These are phyloP conservation scores for Pogonocichla stellata DNA, from an alignment of 2,113 vertebrate genomes.

Conservation along the genomic window DNA sequence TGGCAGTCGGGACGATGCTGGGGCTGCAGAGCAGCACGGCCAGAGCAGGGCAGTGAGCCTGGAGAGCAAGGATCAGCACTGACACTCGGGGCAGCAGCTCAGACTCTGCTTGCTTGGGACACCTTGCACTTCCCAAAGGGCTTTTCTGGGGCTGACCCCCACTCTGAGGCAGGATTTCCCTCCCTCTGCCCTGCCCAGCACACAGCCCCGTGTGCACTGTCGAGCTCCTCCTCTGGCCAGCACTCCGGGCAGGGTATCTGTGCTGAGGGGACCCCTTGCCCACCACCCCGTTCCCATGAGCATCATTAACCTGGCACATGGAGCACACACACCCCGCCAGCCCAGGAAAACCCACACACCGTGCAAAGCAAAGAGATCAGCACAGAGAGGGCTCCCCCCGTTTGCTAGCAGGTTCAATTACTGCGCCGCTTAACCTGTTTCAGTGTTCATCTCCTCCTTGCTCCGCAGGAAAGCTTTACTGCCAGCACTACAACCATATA, in stretches of 20 bases:
- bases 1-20: neutral
- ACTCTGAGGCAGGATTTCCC: neutral
- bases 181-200: neutral
- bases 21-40: neutral
- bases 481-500: neutral
- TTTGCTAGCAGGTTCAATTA: constrained; percentile 19
- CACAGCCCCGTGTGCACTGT: neutral
- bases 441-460: constrained; percentile 9
- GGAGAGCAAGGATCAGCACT: neutral
- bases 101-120: neutral
- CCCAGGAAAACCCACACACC: neutral
- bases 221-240: neutral
- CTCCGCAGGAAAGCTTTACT: constrained; percentile 19
- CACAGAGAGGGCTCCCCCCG: neutral
- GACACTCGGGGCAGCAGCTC: neutral
- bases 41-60: neutral
- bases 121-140: constrained; percentile 32
- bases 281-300: neutral
- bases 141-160: neutral
- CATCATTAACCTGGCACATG: constrained; percentile 24
- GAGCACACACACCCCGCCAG: neutral
- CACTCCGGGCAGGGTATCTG: neutral
- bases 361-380: neutral
- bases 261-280: constrained; percentile 37
- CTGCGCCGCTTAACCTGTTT: constrained; percentile 47